Conservation (phyloP, 1,140 invertebrate genomes). For the Eulimnadia texana region DNA sequence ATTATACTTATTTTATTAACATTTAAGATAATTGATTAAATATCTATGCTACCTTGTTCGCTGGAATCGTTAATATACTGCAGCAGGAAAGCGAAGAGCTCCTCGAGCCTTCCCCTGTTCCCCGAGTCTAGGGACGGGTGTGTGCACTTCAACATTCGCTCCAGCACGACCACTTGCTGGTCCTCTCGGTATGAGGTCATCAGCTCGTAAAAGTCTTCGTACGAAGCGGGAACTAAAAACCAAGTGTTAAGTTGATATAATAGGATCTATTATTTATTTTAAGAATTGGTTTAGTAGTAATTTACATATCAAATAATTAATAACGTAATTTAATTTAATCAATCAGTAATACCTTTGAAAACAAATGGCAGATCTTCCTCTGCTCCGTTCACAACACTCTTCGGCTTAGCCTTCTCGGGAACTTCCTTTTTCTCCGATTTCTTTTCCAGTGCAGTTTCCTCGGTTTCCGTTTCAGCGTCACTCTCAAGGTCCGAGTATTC, state of each 20-base stretch:
- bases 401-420: neutral
- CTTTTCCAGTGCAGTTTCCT: neutral
- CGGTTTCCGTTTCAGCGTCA: neutral
- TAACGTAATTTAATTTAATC: too few species aligned
- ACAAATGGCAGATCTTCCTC: conserved; percentile 6
- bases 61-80: conserved; percentile 54
- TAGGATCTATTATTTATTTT: too few species aligned
- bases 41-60: too few species aligned
- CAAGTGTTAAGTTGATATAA: neutral
- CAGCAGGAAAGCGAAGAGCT: conserved; percentile 53
- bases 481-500: neutral
- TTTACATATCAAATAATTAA: too few species aligned
- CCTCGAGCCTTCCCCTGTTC: conserved; percentile 59
- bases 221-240: conserved; percentile 39
- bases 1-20: too few species aligned
- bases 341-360: conserved; percentile 1
- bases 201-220: conserved; percentile 48
- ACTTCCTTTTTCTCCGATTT: neutral
- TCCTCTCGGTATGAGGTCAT: conserved; percentile 41
- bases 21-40: too few species aligned
- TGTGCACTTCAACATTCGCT: conserved; percentile 72
- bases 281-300: too few species aligned
- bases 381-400: neutral
- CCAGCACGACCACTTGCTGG: conserved; percentile 52
- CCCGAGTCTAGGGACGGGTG: conserved; percentile 55